Base-by-base conservation (phyloP, 2,113 vertebrate genomes). In the Anguilla rostrata region DNA sequence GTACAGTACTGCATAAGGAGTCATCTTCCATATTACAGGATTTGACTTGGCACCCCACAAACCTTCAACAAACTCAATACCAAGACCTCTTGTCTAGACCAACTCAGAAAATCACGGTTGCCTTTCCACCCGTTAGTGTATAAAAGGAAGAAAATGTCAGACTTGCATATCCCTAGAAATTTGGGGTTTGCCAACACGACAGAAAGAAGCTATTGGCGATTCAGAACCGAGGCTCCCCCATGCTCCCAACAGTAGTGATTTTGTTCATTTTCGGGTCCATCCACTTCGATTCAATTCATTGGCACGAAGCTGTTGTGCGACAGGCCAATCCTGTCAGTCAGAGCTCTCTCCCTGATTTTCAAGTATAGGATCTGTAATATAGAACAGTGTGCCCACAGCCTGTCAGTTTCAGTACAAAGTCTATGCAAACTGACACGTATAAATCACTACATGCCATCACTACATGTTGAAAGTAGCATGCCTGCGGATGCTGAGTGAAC, bases 341-440 rank as follows among this genome's bases (percentile, higher is more conserved):
- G 96, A 97, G 57, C 94, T 96, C 81, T 97, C 95, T 86, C 92
- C 96, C 57, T 98, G 98, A 89, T 97, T 97, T 53, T 98, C 97
- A 16, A 99, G 92, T 92, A 99, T 98, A 26, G 98, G 97, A 97
- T 98, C 97, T 99, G 94, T 49, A 93, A 94, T 53, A 66, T 89
- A 87, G 92, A 5, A 81, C 0, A 84, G 80, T 22, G 41, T 57
- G 49, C 87, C 39, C 90, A 82, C 22, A 11, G 91, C 87, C 26
- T 75, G 9, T 5, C 16, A 26, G 57, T 40, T 11, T 29, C 7
- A 49, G 29, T 14, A 15, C 14, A 57, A 16, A 5, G 46, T 15
- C 18, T 26, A 53, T 53, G 49, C 49, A 56, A 39, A 56, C 29
- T 20, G 41, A 16, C 41, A 34, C 34, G 43, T 41, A 34, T 7